phyloP scores from a whole-genome alignment of 2,113 vertebrate species.

The Pagrus major region DNA sequence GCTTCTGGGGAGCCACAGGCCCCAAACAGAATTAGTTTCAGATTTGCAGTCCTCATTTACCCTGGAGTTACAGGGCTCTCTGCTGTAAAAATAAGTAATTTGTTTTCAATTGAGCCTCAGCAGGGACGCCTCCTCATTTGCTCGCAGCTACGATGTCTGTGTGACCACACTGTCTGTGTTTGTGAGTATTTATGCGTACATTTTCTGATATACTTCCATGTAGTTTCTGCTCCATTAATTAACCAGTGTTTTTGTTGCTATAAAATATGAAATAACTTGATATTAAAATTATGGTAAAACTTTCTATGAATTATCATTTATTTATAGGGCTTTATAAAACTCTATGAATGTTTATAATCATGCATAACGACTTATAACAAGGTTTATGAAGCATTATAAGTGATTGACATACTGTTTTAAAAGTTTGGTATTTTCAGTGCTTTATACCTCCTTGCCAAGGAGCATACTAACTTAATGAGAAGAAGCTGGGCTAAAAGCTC shows the following conservation, averaged over 20 bases:
- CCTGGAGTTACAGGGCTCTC: constrained; percentile 52
- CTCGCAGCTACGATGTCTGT: constrained; percentile 43
- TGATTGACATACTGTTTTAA: no score
- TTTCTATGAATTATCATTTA: no score
- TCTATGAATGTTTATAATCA: no score
- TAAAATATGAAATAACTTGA: background rate
- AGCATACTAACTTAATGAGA: no score
- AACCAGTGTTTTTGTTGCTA: background rate
- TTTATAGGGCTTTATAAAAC: no score
- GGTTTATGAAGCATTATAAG: no score
- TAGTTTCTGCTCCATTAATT: constrained; percentile 60
- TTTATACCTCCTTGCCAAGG: no score
- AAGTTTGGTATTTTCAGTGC: no score
- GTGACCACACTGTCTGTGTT: constrained; percentile 13
- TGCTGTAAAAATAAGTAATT: constrained; percentile 71
- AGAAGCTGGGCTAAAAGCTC: no score
- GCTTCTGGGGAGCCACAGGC: constrained; percentile 9
- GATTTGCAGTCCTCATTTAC: constrained; percentile 51
- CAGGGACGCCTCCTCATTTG: constrained; percentile 55
- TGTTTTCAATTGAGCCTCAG: constrained; percentile 70
- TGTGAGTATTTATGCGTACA: background rate
- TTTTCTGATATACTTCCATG: constrained; percentile 52
- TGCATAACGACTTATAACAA: no score
- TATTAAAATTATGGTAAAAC: no score
- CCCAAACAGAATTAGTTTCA: constrained; percentile 35